Evolutionary conservation across 1,140 invertebrate species (phyloP).

Genomic region (Diorhabda sublineata): DNA sequence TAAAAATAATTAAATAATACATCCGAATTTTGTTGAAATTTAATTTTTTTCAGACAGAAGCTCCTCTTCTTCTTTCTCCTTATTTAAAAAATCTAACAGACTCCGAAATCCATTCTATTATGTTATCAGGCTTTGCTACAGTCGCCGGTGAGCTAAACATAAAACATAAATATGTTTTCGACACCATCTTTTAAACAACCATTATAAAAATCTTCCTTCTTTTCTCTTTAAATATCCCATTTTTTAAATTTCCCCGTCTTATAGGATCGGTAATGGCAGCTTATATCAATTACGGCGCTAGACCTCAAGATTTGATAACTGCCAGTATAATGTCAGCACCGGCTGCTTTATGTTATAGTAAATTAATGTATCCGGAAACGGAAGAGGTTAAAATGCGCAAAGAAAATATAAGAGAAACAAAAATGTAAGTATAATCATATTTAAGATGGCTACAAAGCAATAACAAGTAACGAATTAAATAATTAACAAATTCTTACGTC

Average conservation of each 20-base stretch:
- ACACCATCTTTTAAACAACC: too few species aligned
- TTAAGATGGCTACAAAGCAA: neutral
- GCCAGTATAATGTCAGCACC: conserved; percentile 95
- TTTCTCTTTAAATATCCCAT: neutral
- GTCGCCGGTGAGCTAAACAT: conserved; percentile 68
- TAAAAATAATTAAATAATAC: neutral
- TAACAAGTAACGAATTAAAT: neutral
- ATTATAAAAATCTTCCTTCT: too few species aligned
- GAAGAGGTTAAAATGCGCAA: conserved; percentile 67
- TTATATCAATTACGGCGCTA: conserved; percentile 87
- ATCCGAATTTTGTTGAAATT: conserved; percentile 6
- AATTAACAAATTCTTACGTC: neutral
- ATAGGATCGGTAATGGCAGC: conserved; percentile 83
- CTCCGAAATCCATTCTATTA: conserved; percentile 89
- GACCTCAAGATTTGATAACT: conserved; percentile 75
- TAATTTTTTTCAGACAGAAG: conserved; percentile 71
- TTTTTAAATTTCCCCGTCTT: conserved; percentile 11
- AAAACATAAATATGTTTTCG: too few species aligned
- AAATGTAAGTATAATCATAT: conserved; percentile 24
- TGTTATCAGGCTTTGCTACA: conserved; percentile 91
- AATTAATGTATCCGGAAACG: conserved; percentile 88
- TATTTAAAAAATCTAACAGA: conserved; percentile 78
- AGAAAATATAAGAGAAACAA: conserved; percentile 43
- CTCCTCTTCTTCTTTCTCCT: conserved; percentile 81
- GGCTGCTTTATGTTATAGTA: conserved; percentile 81